These are phyloP conservation scores for Salticus scenicus DNA, from an alignment of 2,888 invertebrate species.

Conservation along the genomic window DNA sequence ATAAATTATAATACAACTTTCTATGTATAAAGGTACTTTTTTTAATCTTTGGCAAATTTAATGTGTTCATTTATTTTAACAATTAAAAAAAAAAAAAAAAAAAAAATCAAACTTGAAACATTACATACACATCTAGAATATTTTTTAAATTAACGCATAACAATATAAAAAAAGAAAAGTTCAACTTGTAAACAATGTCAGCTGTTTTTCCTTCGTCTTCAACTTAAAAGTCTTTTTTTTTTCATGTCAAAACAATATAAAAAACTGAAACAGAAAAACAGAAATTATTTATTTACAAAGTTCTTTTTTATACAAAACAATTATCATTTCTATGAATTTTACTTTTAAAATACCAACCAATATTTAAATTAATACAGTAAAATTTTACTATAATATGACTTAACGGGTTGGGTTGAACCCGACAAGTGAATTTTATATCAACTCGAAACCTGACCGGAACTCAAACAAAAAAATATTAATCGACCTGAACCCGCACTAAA, in stretches of 20 bases:
- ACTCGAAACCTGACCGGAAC: too few relatives aligned
- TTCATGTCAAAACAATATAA: neutral
- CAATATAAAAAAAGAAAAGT: constrained; percentile 5
- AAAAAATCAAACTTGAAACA: neutral
- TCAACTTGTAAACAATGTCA: neutral
- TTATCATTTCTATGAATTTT: too few relatives aligned
- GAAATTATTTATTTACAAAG: too few relatives aligned
- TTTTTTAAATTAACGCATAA: neutral
- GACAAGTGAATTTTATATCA: too few relatives aligned
- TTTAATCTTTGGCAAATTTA: constrained; percentile 60
- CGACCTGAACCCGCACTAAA: too few relatives aligned
- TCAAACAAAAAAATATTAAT: too few relatives aligned
- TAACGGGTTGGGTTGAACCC: too few relatives aligned
- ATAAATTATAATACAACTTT: constrained; percentile 56
- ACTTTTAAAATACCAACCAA: too few relatives aligned
- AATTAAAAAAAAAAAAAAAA: too few relatives aligned
- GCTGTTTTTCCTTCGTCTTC: neutral
- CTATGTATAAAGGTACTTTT: constrained; percentile 45
- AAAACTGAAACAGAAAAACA: neutral
- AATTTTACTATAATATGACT: too few relatives aligned
- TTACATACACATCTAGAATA: neutral
- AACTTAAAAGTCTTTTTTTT: neutral
- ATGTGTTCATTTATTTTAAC: constrained; percentile 1
- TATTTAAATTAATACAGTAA: too few relatives aligned
- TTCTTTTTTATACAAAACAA: too few relatives aligned